Base-by-base conservation (phyloP, 1,140 invertebrate species). In the Brachionus rotundiformis region DNA sequence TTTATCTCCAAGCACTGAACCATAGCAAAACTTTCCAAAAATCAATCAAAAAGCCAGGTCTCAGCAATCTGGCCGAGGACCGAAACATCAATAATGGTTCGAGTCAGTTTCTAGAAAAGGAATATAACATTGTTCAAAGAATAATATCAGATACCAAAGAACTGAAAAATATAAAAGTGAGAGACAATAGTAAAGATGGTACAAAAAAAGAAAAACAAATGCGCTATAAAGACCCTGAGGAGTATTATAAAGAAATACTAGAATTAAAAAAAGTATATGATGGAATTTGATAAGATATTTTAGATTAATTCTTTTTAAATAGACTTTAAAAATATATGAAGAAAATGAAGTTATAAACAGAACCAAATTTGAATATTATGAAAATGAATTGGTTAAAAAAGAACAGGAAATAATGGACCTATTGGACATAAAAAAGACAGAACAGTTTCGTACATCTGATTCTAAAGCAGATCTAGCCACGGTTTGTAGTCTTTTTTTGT, bases 301-400 rank as follows among this genome's bases (percentile, higher is more conserved):
- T 44, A 47, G 3, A n/a, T 39, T 8, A 36, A 5, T 68, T 68
- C 3, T 33, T 33, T 16, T 27, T 47, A 13, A 8, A 5, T 33
- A 77, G 75, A 19, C 33, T 29, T 11, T 79, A 25, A 79, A 61
- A 79, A 31, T 63, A 13, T 79, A 36, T 13, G 76, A 79, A 79
- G 47, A 79, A 59, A 79, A 63, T 59, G 76, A 79, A 54, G 54
- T 79, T 39, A 33, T 79, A 16, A 79, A 39, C 31, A 54, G 27
- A 79, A 59, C 76, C 1, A 79, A 79, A 79, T 39, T 79, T 27
- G 76, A 79, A 33, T 79, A 79, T 25, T 79, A 79, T 59, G 76
- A 79, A 63, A 79, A 79, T 79, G 76, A 79, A 39, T 16, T 79
- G 47, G 16, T 23, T 6, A 79, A 79, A 63, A 79, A 63, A 59